Conservation (phyloP, 37 sponge, comb jelly and placozoan species). For the Chondrosia reniformis region DNA sequence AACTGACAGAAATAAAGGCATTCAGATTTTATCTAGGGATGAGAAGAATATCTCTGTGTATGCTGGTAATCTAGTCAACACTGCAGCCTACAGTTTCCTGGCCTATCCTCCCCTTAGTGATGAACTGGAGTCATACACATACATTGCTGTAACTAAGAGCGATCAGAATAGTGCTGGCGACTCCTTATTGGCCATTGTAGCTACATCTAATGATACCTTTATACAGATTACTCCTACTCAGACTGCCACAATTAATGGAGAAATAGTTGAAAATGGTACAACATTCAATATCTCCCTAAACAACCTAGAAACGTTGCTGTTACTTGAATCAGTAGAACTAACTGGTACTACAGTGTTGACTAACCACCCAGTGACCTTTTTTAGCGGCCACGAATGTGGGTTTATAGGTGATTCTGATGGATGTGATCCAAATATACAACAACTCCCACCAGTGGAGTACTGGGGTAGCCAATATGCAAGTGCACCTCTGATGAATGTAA, state of each 20-base stretch:
- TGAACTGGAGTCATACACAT: background rate
- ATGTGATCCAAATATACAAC: background rate
- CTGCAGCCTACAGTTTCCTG: background rate
- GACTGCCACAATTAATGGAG: background rate
- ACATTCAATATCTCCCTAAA: background rate
- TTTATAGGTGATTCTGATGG: background rate
- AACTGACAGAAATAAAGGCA: constrained; percentile 12
- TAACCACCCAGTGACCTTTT: constrained; percentile 6
- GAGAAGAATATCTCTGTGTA: background rate
- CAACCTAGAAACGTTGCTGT: background rate
- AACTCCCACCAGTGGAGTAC: constrained; percentile 13
- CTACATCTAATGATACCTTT: background rate
- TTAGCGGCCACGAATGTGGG: background rate
- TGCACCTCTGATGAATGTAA: background rate
- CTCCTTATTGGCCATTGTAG: background rate
- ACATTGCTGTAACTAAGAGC: constrained; percentile 6
- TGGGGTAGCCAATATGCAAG: constrained; percentile 1
- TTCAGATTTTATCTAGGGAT: background rate
- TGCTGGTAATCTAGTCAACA: background rate
- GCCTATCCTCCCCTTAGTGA: background rate
- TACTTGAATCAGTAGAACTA: background rate
- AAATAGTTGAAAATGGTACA: background rate
- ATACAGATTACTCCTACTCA: background rate
- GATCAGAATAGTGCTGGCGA: background rate
- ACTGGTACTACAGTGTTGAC: background rate